Base-by-base conservation (phyloP, 2,888 invertebrate species). In the Arge pagana region DNA sequence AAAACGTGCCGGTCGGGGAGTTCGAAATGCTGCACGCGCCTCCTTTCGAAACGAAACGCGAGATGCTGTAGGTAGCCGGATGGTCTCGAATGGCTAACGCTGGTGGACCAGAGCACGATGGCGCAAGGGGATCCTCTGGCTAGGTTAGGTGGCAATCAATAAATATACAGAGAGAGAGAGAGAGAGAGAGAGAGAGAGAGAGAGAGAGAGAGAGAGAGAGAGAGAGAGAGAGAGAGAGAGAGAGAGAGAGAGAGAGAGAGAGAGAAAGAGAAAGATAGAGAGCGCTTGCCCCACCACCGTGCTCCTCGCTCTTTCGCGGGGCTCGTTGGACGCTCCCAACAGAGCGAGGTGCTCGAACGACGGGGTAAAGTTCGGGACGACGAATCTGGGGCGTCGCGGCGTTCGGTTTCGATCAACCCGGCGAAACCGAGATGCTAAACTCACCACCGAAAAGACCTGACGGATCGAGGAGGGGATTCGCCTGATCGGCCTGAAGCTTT, bases 401-500 rank as follows among this genome's bases (percentile, higher is more conserved):
- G n/a, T n/a, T n/a, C n/a, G n/a, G n/a, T n/a, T n/a, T 40, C 23
- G 23, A 40, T 40, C 23, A 45, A 35, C 21, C 24, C 31, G 33
- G 35, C 24, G 5, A 52, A 23, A 52, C 26, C 26, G 18, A 41
- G 13, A 41, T 28, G 61, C 21, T 61, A 70, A 54, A 74, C 80
- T 79, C 68, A 81, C 82, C 82, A 79, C 87, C 87, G 71, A 88
- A 88, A 61, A 88, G 81, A 60, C 86, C 86, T 68, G 90, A 88
- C 64, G 91, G 89, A 80, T 91, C 91, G 76, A 91, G 84, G 64
- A 90, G 80, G 60, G 88, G 85, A 79, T 70, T 79, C 76, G 78
- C 78, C 78, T 79, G 79, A 77, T 78, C 82, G 80, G 74, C 74
- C 70, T 68, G 75, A 64, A 72, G 80, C 80, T 76, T 81, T 79